A percentile compares a stretch with the other conserved stretches of the same genome.
These are phyloP conservation scores for Xiphias gladius DNA, from an alignment of 2,113 vertebrate genomes.

Conservation along the genomic window DNA sequence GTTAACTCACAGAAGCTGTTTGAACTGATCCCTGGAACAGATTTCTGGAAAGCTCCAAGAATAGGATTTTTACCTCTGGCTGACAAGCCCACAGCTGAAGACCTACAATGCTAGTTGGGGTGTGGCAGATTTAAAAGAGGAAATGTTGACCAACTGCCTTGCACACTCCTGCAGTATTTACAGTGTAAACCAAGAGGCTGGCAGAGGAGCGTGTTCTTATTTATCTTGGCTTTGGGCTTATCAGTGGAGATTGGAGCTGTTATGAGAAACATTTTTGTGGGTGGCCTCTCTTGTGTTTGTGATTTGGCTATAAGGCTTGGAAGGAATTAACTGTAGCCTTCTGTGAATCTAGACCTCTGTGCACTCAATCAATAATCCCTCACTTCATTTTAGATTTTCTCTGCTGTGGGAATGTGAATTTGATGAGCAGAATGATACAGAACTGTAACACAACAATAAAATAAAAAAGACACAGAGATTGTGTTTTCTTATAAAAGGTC, in stretches of 20 bases:
- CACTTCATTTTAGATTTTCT: not conserved
- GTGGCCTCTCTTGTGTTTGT: constrained; percentile 72
- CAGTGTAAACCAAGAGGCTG: constrained; percentile 72
- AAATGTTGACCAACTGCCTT: constrained; percentile 69
- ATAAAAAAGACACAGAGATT: not conserved
- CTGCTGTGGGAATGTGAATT: not conserved
- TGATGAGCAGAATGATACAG: not conserved
- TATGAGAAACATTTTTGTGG: constrained; percentile 80
- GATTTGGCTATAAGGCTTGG: constrained; percentile 53
- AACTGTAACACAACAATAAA: not conserved
- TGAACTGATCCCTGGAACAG: constrained; percentile 28
- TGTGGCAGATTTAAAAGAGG: constrained; percentile 58
- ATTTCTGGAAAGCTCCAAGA: constrained; percentile 20
- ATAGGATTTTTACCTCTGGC: constrained; percentile 16
- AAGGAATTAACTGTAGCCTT: constrained; percentile 46
- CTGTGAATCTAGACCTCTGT: constrained; percentile 33
- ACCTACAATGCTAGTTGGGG: constrained; percentile 26
- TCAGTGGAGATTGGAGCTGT: constrained; percentile 78
- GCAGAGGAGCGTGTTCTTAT: constrained; percentile 78
- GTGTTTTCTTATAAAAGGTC: not conserved
- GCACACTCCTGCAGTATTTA: constrained; percentile 72
- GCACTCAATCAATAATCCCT: not conserved
- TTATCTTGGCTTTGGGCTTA: constrained; percentile 82
- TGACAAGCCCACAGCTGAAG: constrained; percentile 13
- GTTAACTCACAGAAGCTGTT: constrained; percentile 12